A percentile compares a stretch with the other conserved stretches of the same genome.
phyloP scores from a whole-genome alignment of 2,113 vertebrate genomes.

The Crocuta crocuta region DNA sequence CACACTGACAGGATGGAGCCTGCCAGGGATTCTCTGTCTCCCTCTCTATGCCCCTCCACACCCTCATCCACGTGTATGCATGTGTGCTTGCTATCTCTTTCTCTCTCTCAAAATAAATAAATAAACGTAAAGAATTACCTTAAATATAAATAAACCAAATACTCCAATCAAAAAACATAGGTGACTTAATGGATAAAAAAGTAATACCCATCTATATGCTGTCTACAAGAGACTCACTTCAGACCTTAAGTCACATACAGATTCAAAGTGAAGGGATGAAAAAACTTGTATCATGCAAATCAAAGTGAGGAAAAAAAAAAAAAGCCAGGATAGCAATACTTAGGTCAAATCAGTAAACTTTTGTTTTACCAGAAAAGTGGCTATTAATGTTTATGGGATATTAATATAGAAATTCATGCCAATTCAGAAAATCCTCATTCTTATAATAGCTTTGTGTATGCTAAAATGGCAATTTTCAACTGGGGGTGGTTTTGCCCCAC shows the following conservation, averaged over 20 bases:
- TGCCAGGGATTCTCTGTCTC: too few relatives aligned
- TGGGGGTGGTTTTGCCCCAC: not conserved
- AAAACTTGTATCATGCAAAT: not conserved
- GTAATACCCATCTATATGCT: not conserved
- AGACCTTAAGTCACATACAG: not conserved
- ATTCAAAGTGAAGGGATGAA: not conserved
- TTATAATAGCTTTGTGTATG: not conserved
- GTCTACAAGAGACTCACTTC: not conserved
- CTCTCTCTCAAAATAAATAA: too few relatives aligned
- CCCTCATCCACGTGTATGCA: too few relatives aligned
- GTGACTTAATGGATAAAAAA: not conserved
- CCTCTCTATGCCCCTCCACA: too few relatives aligned
- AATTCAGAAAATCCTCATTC: slow-evolving; percentile 1
- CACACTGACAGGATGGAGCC: too few relatives aligned
- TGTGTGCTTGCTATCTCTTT: too few relatives aligned
- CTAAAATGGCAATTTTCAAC: not conserved
- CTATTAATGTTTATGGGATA: not conserved
- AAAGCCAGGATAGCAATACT: not conserved
- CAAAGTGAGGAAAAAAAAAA: not conserved
- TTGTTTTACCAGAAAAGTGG: not conserved
- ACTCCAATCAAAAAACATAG: not conserved
- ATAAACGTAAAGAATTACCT: not conserved
- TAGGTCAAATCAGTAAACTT: not conserved
- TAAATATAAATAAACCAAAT: not conserved
- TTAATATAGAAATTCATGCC: slow-evolving; percentile 4